Evolutionary conservation across 2,797 vertebrate genomes (phyloP).

Genomic region (Austrolebias charrua): DNA sequence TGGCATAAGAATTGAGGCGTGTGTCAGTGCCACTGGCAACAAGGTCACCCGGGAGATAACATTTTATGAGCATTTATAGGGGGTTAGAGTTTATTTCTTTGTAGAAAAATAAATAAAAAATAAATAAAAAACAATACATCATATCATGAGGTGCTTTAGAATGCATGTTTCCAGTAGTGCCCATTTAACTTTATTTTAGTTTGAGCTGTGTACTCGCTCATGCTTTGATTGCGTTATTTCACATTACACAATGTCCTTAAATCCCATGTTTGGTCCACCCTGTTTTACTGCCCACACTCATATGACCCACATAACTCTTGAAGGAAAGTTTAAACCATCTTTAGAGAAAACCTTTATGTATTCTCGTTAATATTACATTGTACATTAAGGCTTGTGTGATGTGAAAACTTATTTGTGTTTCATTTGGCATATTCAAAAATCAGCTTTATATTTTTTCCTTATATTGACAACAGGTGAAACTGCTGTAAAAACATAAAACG

Average conservation of each 20-base stretch:
- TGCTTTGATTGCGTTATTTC: not conserved
- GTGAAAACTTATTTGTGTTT: not conserved
- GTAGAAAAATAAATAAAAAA: not conserved
- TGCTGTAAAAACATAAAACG: constrained; percentile 51
- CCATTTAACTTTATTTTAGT: not conserved
- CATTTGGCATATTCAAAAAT: constrained; percentile 1
- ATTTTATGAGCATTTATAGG: constrained; percentile 4
- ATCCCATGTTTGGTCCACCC: constrained; percentile 10
- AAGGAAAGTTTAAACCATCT: not conserved
- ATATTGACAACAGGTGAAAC: not conserved
- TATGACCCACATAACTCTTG: not conserved
- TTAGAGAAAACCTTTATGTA: not conserved
- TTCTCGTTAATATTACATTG: not conserved
- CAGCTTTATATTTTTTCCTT: not conserved
- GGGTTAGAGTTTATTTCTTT: not conserved
- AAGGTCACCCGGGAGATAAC: constrained; percentile 34
- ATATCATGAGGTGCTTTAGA: not conserved
- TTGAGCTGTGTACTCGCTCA: not conserved
- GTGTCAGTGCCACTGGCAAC: not conserved
- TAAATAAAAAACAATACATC: too few species aligned
- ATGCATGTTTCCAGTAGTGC: not conserved
- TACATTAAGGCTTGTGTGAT: too few species aligned
- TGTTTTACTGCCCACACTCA: not conserved
- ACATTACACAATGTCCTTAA: constrained; percentile 1
- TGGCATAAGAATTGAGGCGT: not conserved